These are phyloP conservation scores for Tachuris rubrigastra DNA, from an alignment of 2,113 vertebrate species.

Conservation along the genomic window DNA sequence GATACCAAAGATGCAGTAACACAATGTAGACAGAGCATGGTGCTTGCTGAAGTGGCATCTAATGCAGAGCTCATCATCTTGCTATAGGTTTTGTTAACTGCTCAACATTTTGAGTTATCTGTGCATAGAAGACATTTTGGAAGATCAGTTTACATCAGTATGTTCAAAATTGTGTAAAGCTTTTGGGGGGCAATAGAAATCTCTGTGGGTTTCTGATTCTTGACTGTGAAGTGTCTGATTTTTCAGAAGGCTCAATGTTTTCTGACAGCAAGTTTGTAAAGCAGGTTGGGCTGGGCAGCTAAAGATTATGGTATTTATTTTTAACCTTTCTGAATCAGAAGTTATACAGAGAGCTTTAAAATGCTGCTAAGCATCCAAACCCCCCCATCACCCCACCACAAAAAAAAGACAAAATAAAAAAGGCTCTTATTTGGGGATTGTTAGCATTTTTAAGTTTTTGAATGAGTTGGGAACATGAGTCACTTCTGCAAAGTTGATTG, in stretches of 20 bases:
- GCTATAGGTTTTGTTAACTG: not conserved
- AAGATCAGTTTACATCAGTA: not conserved
- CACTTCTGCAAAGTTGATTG: not conserved
- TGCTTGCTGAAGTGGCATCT: not conserved
- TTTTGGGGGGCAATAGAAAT: not conserved
- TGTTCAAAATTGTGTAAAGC: not conserved
- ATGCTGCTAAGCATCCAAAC: not conserved
- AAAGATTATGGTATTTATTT: not conserved
- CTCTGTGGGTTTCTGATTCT: not conserved
- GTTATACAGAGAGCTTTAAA: not conserved
- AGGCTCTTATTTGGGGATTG: not conserved
- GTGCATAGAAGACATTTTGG: not conserved
- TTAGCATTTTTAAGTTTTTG: not conserved
- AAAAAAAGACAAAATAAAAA: not conserved
- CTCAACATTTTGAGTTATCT: not conserved
- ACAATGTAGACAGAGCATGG: not conserved
- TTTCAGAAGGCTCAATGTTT: not conserved
- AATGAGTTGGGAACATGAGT: not conserved
- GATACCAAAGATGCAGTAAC: not conserved
- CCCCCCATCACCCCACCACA: fast-evolving
- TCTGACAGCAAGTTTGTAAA: not conserved
- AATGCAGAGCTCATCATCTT: not conserved
- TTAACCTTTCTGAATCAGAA: not conserved
- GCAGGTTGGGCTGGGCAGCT: not conserved
- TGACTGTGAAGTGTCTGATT: not conserved